Conservation (phyloP, 2,888 invertebrate genomes). For the Meganola albula region DNA sequence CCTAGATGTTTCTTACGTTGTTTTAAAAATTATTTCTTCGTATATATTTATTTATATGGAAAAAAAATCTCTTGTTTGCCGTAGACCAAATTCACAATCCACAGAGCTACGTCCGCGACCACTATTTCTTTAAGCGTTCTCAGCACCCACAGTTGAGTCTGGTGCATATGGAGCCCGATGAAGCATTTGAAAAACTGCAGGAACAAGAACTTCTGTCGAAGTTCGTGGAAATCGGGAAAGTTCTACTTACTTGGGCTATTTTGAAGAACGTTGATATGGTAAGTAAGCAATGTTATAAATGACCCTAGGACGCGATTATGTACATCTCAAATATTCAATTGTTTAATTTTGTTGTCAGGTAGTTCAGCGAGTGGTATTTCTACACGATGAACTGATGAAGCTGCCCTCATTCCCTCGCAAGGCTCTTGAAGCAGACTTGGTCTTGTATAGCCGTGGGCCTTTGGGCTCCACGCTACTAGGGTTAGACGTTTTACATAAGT, state of each 20-base stretch:
- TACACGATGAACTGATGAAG: slow-evolving; percentile 99
- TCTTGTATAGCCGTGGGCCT: slow-evolving; percentile 92
- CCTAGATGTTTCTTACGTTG: no score
- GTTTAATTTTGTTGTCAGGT: slow-evolving; percentile 73
- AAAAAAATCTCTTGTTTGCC: no score
- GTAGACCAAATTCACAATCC: slow-evolving; percentile 97
- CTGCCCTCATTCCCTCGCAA: slow-evolving; percentile 98
- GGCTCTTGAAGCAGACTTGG: slow-evolving; percentile 97
- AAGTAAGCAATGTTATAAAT: slow-evolving; percentile 22
- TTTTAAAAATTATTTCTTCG: no score
- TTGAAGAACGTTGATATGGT: slow-evolving; percentile 95
- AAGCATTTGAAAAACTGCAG: slow-evolving; percentile 93
- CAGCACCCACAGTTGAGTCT: slow-evolving; percentile 98
- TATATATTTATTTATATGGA: no score
- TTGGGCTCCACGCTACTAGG: slow-evolving; percentile 94
- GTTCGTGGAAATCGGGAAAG: slow-evolving; percentile 98
- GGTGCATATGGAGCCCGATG: slow-evolving; percentile 94
- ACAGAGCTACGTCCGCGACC: slow-evolving; percentile 95
- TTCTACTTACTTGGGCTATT: slow-evolving; percentile 93
- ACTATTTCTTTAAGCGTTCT: slow-evolving; percentile 96
- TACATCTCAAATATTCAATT: not conserved
- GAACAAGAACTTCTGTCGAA: slow-evolving; percentile 94
- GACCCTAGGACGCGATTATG: no score
- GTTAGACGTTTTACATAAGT: slow-evolving; percentile 97
- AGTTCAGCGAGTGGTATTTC: slow-evolving; percentile 97